A percentile compares a stretch with the other conserved stretches of the same genome.
Evolutionary conservation across 2,797 vertebrate species (phyloP).

Genomic region (Sebastes miniatus): DNA sequence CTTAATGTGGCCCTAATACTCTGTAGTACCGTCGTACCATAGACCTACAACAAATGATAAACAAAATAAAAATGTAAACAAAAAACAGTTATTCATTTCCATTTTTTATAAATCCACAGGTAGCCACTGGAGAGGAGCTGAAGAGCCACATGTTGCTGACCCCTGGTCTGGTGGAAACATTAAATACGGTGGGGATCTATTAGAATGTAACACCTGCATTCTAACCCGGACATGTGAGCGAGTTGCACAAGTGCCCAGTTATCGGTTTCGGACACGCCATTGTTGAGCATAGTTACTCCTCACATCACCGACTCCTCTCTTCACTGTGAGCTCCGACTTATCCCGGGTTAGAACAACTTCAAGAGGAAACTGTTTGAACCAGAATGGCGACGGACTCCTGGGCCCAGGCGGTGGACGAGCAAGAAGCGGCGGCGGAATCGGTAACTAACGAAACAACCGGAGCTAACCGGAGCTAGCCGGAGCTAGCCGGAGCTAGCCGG

Average conservation of each 20-base stretch:
- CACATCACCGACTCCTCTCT: not conserved
- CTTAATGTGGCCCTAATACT: too few relatives aligned
- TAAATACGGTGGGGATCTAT: conserved; percentile 21
- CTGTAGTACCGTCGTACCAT: too few relatives aligned
- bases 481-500: not conserved
- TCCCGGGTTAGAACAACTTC: not conserved
- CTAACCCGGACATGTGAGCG: conserved; percentile 42
- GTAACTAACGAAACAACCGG: conserved; percentile 76
- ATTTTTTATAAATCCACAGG: too few relatives aligned
- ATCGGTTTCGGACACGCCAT: conserved; percentile 71
- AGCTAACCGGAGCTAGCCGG: conserved; percentile 26
- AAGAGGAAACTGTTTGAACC: conserved; percentile 7
- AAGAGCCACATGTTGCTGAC: too few relatives aligned
- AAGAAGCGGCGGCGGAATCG: conserved; percentile 93
- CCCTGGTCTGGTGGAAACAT: not conserved
- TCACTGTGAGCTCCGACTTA: not conserved
- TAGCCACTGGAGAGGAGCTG: too few relatives aligned
- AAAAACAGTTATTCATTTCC: too few relatives aligned
- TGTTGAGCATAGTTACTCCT: conserved; percentile 67
- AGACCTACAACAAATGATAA: too few relatives aligned
- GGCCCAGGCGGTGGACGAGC: conserved; percentile 94
- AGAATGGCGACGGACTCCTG: conserved; percentile 94
- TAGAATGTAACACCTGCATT: not conserved
- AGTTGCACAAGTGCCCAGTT: conserved; percentile 34
- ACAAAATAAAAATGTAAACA: too few relatives aligned